Evolutionary conservation across 2,797 vertebrate genomes (phyloP).

Genomic region (Tokudaia muenninki): DNA sequence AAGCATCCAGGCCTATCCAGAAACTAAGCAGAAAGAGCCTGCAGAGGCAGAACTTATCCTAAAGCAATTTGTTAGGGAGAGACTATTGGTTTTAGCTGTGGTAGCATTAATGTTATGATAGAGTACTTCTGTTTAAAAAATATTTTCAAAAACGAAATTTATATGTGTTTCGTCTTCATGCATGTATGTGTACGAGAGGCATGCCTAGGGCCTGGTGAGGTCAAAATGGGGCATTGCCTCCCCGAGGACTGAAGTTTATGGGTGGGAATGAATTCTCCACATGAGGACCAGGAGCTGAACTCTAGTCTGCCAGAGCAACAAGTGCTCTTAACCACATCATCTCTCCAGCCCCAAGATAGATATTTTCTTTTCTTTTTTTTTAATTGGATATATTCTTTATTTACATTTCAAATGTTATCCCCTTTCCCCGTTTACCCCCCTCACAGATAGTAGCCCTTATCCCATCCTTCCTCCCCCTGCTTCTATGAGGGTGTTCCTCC

Average conservation of each 20-base stretch:
- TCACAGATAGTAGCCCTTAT: no score
- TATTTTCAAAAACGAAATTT: background rate
- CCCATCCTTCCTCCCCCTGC: no score
- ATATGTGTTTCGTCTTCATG: background rate
- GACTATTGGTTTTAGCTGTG: constrained; percentile 27
- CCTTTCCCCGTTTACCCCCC: no score
- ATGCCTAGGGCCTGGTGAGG: background rate
- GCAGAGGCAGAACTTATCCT: background rate
- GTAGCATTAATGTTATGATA: background rate
- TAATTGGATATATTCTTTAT: no score
- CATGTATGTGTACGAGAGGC: background rate
- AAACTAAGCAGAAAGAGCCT: background rate
- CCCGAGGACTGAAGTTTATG: background rate
- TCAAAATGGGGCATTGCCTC: background rate
- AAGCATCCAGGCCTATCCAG: constrained; percentile 16
- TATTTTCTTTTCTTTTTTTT: background rate
- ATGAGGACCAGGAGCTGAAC: no score
- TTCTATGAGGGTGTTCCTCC: no score
- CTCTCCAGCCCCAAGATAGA: background rate
- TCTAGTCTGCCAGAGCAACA: no score
- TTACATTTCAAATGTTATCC: no score
- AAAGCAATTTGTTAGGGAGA: background rate
- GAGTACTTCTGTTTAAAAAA: background rate
- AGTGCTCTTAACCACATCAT: background rate
- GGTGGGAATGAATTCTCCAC: no score